phyloP scores from a whole-genome alignment of 2,888 invertebrate genomes.

The Schrankia costaestrigalis region DNA sequence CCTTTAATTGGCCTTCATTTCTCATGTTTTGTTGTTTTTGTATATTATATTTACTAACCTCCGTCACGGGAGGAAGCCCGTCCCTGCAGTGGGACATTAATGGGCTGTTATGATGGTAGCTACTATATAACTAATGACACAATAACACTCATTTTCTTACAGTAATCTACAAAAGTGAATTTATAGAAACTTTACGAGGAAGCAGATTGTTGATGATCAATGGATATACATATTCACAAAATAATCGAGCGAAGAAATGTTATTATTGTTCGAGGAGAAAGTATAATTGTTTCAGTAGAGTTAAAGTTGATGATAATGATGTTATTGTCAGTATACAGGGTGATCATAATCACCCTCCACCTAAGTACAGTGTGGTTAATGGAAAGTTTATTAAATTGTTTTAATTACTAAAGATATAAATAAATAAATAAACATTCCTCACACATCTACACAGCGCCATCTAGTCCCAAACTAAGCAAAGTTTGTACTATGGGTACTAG shows the following conservation, averaged over 20 bases:
- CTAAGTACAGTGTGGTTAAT: slow-evolving; percentile 3
- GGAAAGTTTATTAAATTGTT: slow-evolving; percentile 7
- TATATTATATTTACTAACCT: too few relatives aligned
- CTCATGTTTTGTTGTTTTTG: too few relatives aligned
- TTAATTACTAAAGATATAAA: too few relatives aligned
- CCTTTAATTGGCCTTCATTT: too few relatives aligned
- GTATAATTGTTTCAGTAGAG: slow-evolving; percentile 19
- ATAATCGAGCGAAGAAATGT: slow-evolving; percentile 11
- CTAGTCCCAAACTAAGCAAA: too few relatives aligned
- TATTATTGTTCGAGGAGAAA: slow-evolving; percentile 31
- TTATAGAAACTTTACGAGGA: slow-evolving; percentile 9
- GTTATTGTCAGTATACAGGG: slow-evolving; percentile 2
- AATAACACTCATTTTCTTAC: slow-evolving; percentile 1
- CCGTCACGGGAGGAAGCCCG: too few relatives aligned
- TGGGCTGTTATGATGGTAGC: too few relatives aligned
- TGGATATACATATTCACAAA: slow-evolving; percentile 18
- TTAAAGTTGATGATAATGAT: slow-evolving; percentile 17
- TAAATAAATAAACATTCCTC: too few relatives aligned
- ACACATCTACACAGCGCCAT: too few relatives aligned
- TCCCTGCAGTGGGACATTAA: too few relatives aligned
- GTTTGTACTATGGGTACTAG: too few relatives aligned
- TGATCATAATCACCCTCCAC: slow-evolving; percentile 7
- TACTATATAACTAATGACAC: too few relatives aligned
- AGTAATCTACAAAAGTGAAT: not conserved
- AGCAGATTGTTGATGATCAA: slow-evolving; percentile 16